Percentiles rank a stretch among this genome's conserved stretches.
Evolutionary conservation across 2,888 invertebrate genomes (phyloP).

Genomic region (Carterocephalus palaemon): DNA sequence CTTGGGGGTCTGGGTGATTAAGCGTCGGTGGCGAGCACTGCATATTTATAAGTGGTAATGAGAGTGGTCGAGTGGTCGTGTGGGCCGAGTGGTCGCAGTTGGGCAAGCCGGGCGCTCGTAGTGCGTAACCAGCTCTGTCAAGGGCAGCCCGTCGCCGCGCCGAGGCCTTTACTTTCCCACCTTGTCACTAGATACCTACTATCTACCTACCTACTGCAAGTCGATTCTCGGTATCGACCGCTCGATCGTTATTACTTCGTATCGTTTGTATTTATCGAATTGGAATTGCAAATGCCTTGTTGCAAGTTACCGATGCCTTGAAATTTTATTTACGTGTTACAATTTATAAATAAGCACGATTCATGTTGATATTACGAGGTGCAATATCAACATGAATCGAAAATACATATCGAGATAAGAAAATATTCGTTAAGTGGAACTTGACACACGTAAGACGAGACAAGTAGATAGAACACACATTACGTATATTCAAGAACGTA

Average conservation of each 20-base stretch:
- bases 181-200: constrained; percentile 30
- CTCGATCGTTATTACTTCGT: constrained; percentile 3
- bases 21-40: constrained; percentile 8
- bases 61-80: constrained; percentile 4
- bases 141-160: constrained; percentile 67
- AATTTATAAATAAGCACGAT: too few species aligned
- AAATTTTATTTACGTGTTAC: too few species aligned
- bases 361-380: too few species aligned
- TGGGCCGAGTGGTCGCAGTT: constrained; percentile 10
- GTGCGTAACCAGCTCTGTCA: constrained; percentile 61
- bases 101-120: constrained; percentile 21
- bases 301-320: too few species aligned
- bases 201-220: too few species aligned
- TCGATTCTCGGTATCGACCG: constrained; percentile 12
- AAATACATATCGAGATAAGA: too few species aligned
- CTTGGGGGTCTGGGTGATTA: constrained; percentile 22
- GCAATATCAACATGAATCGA: too few species aligned
- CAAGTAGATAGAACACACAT: too few species aligned
- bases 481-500: too few species aligned
- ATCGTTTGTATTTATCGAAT: constrained; percentile 4
- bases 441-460: too few species aligned
- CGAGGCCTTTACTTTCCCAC: constrained; percentile 72
- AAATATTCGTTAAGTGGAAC: too few species aligned
- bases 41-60: constrained; percentile 22
- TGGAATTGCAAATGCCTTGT: constrained; percentile 6